Evolutionary conservation across 2,888 invertebrate genomes (phyloP).

Genomic region (Rhopalosiphum nymphaeae): DNA sequence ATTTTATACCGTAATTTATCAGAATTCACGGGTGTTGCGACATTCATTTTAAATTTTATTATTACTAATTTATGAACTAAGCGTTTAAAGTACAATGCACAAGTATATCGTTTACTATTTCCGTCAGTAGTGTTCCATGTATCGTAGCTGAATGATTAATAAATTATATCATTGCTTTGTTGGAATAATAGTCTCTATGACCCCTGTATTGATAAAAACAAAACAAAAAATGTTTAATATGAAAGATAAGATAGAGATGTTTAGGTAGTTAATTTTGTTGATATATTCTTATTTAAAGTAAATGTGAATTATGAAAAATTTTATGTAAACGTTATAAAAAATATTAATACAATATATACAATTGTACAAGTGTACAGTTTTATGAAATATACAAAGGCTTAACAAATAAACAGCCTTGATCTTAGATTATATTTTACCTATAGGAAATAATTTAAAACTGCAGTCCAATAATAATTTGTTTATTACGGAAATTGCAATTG

Average conservation of each 20-base stretch:
- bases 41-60: conserved; percentile 39
- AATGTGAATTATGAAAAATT: conserved; percentile 3
- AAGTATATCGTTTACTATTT: neutral
- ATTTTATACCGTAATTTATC: conserved; percentile 67
- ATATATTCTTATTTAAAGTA: neutral
- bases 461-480: neutral
- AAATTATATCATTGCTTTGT: conserved; percentile 46
- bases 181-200: conserved; percentile 55
- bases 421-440: neutral
- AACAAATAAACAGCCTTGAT: neutral
- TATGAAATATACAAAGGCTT: neutral
- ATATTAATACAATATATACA: neutral
- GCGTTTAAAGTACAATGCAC: neutral
- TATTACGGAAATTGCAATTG: neutral
- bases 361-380: no score
- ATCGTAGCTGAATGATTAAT: conserved; percentile 36
- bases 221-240: conserved; percentile 37
- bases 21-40: conserved; percentile 8
- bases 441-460: conserved; percentile 4
- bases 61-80: neutral
- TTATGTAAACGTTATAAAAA: neutral
- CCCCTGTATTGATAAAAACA: conserved; percentile 28
- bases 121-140: conserved; percentile 33
- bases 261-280: neutral
- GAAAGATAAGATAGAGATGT: conserved; percentile 34